Conservation (phyloP, 2,797 vertebrate species). For the Cheirogaleus major region DNA sequence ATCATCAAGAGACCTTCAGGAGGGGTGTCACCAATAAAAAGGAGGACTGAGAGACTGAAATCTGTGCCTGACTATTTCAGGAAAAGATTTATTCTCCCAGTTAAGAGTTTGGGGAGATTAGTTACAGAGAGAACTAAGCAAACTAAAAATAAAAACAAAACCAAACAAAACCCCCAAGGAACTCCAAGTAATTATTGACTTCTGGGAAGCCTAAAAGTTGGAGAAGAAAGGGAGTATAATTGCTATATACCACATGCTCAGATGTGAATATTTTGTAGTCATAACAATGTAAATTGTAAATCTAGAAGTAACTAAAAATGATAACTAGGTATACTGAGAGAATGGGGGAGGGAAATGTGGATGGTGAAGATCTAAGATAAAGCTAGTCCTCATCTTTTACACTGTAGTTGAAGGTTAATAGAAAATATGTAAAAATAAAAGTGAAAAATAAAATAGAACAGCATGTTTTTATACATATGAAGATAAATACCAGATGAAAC, state of each 20-base stretch:
- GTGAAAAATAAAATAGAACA: background rate
- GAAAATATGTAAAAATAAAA: background rate
- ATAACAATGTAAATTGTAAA: background rate
- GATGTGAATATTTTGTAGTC: background rate
- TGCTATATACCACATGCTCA: background rate
- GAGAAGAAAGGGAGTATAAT: background rate
- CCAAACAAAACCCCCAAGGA: background rate
- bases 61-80: background rate
- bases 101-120: background rate
- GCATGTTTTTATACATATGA: background rate
- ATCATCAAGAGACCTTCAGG: background rate
- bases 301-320: background rate
- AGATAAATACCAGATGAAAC: background rate
- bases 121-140: background rate
- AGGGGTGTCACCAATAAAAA: background rate
- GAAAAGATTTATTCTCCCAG: background rate
- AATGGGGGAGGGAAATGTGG: background rate
- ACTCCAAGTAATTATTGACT: background rate
- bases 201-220: background rate
- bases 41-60: background rate
- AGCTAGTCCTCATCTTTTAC: background rate
- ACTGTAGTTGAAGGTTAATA: background rate
- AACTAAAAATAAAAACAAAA: constrained; percentile 18
- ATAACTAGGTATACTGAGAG: background rate
- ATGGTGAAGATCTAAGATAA: background rate